phyloP scores from a whole-genome alignment of 2,113 vertebrate species.

The Paramormyrops kingsleyae region DNA sequence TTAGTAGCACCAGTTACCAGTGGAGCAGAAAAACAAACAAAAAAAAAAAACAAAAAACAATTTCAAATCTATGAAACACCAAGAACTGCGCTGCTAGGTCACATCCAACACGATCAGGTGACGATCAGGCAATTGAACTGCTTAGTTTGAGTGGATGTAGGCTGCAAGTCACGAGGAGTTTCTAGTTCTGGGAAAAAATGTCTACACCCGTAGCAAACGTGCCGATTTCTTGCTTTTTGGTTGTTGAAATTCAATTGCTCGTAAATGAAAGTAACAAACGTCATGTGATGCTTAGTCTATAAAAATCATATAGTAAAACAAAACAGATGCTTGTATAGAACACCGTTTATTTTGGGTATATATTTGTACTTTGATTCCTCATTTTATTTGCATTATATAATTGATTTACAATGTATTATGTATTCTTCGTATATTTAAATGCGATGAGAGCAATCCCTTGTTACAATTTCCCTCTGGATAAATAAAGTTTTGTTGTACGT shows the following conservation, averaged over 20 bases:
- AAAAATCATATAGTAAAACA: not conserved
- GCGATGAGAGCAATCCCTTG: not conserved
- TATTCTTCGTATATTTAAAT: not conserved
- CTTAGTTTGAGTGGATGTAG: not conserved
- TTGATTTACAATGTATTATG: not conserved
- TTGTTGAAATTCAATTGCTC: not conserved
- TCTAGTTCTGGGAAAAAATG: not conserved
- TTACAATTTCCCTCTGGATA: not conserved
- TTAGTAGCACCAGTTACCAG: not conserved
- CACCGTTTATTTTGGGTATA: not conserved
- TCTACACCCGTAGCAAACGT: not conserved
- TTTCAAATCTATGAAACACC: not conserved
- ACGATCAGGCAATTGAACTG: not conserved
- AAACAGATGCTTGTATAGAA: not conserved
- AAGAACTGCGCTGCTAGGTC: not conserved
- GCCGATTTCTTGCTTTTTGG: not conserved
- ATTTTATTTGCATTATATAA: not conserved
- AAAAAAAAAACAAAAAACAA: not conserved
- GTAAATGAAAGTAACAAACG: not conserved
- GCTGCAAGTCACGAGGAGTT: not conserved
- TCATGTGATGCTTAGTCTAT: not conserved
- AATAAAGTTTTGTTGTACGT: not conserved
- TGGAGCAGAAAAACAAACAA: not conserved
- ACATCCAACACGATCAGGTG: not conserved
- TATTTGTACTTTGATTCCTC: not conserved